Evolutionary conservation across 2,113 vertebrate genomes (phyloP).

Genomic region (Semnornis frantzii): DNA sequence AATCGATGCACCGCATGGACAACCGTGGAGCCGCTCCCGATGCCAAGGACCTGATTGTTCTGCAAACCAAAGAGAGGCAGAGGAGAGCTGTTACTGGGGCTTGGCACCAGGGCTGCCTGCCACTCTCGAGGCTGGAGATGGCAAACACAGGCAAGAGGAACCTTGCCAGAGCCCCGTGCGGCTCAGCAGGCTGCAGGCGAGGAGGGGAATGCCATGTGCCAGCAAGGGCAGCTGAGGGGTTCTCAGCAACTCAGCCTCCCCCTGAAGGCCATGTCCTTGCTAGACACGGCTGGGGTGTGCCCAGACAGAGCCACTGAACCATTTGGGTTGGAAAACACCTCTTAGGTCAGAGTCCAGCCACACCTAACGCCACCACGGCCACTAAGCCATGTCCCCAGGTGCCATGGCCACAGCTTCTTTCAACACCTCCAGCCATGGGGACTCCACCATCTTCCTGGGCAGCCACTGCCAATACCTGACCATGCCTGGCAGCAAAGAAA

Average conservation of each 20-base stretch:
- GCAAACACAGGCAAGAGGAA: neutral
- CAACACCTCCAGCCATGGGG: too few relatives aligned
- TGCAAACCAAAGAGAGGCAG: conserved; percentile 56
- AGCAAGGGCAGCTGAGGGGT: neutral
- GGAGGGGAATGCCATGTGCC: neutral
- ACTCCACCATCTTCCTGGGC: too few relatives aligned
- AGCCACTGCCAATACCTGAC: too few relatives aligned
- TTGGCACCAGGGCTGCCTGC: rapidly evolving
- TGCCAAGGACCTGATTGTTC: conserved; percentile 95
- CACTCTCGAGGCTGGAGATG: neutral
- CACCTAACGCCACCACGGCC: too few relatives aligned
- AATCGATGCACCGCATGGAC: conserved; percentile 93
- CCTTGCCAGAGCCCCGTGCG: neutral
- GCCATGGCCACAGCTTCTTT: too few relatives aligned
- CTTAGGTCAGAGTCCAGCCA: too few relatives aligned
- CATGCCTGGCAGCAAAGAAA: too few relatives aligned
- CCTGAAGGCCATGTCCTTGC: neutral
- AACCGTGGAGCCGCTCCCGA: conserved; percentile 96
- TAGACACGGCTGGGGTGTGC: neutral
- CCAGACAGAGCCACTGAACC: too few relatives aligned
- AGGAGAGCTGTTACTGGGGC: neutral
- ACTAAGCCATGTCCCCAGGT: too few relatives aligned
- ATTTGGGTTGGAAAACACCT: too few relatives aligned
- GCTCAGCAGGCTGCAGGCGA: neutral
- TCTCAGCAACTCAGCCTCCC: neutral